A percentile compares a stretch with the other conserved stretches of the same genome.
Evolutionary conservation across 1,140 invertebrate genomes (phyloP).

Genomic region (Oryctes rhinoceros): DNA sequence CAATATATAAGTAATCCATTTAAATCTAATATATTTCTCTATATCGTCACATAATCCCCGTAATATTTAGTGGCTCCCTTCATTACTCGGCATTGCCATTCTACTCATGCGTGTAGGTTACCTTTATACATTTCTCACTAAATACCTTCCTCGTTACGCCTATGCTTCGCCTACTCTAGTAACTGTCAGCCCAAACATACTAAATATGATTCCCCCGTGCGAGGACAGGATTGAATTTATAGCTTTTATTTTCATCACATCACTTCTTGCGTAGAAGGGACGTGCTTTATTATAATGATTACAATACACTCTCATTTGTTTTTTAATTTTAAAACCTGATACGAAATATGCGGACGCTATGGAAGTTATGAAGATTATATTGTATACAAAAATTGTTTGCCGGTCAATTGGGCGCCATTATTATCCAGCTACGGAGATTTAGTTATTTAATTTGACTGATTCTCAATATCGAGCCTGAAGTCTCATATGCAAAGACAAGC

Average conservation of each 20-base stretch:
- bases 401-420: too few relatives aligned
- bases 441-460: too few relatives aligned
- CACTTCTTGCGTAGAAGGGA: too few relatives aligned
- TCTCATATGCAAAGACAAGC: too few relatives aligned
- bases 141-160: slow-evolving; percentile 15
- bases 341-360: too few relatives aligned
- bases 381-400: too few relatives aligned
- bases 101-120: slow-evolving; percentile 7
- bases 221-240: slow-evolving; percentile 3
- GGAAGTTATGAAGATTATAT: too few relatives aligned
- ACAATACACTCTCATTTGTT: too few relatives aligned
- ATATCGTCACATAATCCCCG: slow-evolving; percentile 33
- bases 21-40: slow-evolving; percentile 33
- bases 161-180: not conserved
- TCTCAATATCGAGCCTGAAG: too few relatives aligned
- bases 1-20: slow-evolving; percentile 33
- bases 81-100: slow-evolving; percentile 16
- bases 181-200: not conserved
- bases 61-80: slow-evolving; percentile 25
- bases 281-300: too few relatives aligned
- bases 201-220: slow-evolving; percentile 3
- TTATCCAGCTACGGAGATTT: too few relatives aligned
- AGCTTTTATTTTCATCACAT: not conserved
- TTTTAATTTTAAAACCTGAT: too few relatives aligned
- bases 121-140: slow-evolving; percentile 21